Evolutionary conservation across 1,140 invertebrate genomes (phyloP), one percentile per base, ranked within the genome.

Genomic region (Augochlora pura): DNA sequence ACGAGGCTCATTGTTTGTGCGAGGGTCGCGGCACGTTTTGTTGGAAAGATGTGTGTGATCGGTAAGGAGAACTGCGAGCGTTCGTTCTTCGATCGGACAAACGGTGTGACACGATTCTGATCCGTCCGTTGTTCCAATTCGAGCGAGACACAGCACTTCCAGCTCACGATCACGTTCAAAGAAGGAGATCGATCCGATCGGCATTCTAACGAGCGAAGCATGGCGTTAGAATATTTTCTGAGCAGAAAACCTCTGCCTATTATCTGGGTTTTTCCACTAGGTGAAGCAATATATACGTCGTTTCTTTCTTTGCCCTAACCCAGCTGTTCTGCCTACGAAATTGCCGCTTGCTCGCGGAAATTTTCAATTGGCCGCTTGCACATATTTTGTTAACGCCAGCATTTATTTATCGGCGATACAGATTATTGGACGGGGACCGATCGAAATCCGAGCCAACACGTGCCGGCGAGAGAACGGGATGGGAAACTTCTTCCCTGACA

Each of bases 41-140:
- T 52, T 23, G 42, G 18, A 71, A 62, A 72, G 3, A 84, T 81
- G 69, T 85, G 69, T 32, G 25, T 69, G 10, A 52, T 77, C 54
- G 73, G 79, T 85, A 76, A 85, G 49, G 49, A 52, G 77, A 59
- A 62, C 18, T 57, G 4, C n/a, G 46, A 18, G 16, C 49, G 57
- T n/a, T 46, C 23, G 18, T 59, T 18, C 25, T 62, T 38, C 27
- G 39, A 52, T 21, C 25, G 65, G 46, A 60, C 25, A 9, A n/a
- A 66, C 21, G 14, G 8, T 8, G 21, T 21, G 54, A 21, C 49
- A 52, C 21, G 18, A 57, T 57, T 57, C 42, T 14, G 42, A 18
- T 16, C 21, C 52, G 18, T 52, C 6, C 6, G 54, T 57, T n/a
- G n/a, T 57, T 57, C 21, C n/a, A 57, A 57, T 54, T n/a, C 52